Percentiles rank a stretch among this genome's conserved stretches.
Conservation (phyloP, 2,113 vertebrate species). For the Nannospalax galili region DNA sequence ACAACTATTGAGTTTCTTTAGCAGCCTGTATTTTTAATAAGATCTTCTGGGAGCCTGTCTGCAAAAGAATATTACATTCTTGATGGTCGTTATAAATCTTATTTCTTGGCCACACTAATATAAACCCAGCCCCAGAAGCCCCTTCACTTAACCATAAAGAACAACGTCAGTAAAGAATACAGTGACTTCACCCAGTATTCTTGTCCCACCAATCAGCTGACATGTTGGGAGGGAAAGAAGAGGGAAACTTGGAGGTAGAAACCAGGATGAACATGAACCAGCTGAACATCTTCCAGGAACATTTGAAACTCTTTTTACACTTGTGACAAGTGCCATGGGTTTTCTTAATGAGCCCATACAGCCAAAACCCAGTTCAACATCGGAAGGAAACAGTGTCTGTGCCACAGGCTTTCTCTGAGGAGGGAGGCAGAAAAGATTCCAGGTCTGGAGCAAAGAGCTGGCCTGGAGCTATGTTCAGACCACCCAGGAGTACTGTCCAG, state of each 20-base stretch:
- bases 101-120: conserved; percentile 41
- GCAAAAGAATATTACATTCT: conserved; percentile 24
- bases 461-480: background rate
- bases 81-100: conserved; percentile 58
- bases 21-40: conserved; percentile 59
- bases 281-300: conserved; percentile 62
- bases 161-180: too few species aligned
- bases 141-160: background rate
- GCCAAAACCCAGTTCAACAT: conserved; percentile 22
- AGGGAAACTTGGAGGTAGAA: background rate
- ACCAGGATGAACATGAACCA: background rate
- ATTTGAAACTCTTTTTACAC: conserved; percentile 58
- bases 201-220: background rate
- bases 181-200: background rate
- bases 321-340: conserved; percentile 53
- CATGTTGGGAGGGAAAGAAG: background rate
- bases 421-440: background rate
- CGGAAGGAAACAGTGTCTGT: background rate
- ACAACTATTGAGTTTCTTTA: conserved; percentile 12
- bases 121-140: background rate
- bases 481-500: background rate
- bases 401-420: background rate
- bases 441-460: background rate
- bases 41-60: conserved; percentile 19
- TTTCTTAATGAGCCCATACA: conserved; percentile 54